Percentiles rank a stretch among this genome's conserved stretches.
These are phyloP conservation scores for Neoitamus cyanurus DNA, from an alignment of 2,888 invertebrate species.

Conservation along the genomic window DNA sequence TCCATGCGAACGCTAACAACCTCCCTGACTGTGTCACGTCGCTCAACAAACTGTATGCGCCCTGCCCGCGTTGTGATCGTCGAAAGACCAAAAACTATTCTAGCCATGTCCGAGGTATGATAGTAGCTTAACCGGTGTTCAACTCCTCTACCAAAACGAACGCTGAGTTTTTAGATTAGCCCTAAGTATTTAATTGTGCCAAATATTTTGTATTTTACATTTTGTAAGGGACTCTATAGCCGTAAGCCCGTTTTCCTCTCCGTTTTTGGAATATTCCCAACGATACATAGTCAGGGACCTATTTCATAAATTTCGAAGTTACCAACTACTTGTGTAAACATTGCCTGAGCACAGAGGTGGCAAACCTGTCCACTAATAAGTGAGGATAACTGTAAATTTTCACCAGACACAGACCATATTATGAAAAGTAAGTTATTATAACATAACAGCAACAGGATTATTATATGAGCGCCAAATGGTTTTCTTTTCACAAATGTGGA, in stretches of 20 bases:
- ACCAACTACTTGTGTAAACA: too few relatives aligned
- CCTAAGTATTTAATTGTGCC: conserved; percentile 39
- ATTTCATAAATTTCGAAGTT: background rate
- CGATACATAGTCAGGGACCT: background rate
- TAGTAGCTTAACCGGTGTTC: conserved; percentile 55
- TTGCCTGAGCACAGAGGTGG: too few relatives aligned
- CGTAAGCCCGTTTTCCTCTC: background rate
- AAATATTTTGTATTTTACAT: conserved; percentile 27
- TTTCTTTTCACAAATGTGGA: too few relatives aligned
- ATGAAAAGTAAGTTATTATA: too few relatives aligned
- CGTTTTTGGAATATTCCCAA: background rate
- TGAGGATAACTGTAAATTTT: too few relatives aligned
- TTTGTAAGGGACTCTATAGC: background rate
- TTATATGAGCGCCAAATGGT: too few relatives aligned
- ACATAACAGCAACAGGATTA: too few relatives aligned
- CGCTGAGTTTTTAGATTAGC: background rate
- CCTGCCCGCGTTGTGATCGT: conserved; percentile 62
- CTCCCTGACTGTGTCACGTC: conserved; percentile 63
- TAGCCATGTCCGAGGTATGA: conserved; percentile 66
- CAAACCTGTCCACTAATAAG: too few relatives aligned
- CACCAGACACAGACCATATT: too few relatives aligned
- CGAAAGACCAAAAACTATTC: conserved; percentile 60
- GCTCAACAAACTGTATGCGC: conserved; percentile 61
- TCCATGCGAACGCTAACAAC: conserved; percentile 66
- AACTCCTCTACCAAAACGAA: background rate